Conservation (phyloP, 2,888 invertebrate species). For the Dione vanillae region DNA sequence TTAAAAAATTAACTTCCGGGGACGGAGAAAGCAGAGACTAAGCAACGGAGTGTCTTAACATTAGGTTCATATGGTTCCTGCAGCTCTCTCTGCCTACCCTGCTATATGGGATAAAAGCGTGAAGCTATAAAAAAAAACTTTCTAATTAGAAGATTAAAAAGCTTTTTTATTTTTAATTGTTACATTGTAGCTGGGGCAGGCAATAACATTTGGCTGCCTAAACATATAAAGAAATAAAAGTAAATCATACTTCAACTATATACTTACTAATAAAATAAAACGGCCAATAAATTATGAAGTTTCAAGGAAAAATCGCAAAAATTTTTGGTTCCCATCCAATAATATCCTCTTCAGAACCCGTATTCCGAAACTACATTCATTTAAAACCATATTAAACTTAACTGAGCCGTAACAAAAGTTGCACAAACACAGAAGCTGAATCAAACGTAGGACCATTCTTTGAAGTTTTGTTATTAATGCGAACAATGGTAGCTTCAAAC, state of each 20-base stretch:
- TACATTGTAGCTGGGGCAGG: no score
- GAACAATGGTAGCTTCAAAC: conserved; percentile 35
- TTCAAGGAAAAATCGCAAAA: not conserved
- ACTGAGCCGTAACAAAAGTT: conserved; percentile 51
- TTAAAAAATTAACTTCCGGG: no score
- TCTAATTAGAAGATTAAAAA: no score
- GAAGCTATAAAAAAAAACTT: no score
- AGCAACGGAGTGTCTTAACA: no score
- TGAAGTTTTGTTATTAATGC: conserved; percentile 49
- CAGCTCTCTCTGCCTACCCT: no score
- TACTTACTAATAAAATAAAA: not conserved
- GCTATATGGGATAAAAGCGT: no score
- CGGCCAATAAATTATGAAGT: not conserved
- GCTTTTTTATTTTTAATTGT: no score
- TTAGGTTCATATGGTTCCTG: no score
- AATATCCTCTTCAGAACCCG: conserved; percentile 22
- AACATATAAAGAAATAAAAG: not conserved
- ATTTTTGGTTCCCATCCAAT: conserved; percentile 17
- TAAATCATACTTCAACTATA: not conserved
- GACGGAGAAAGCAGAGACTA: no score
- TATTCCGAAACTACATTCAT: conserved; percentile 19
- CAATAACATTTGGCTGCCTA: no score
- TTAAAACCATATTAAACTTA: conserved; percentile 50
- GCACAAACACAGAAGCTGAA: conserved; percentile 47
- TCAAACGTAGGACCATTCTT: conserved; percentile 55